Evolutionary conservation across 2,797 vertebrate genomes (phyloP), one percentile per base, ranked within the genome.

Genomic region (Galaxias olidus): DNA sequence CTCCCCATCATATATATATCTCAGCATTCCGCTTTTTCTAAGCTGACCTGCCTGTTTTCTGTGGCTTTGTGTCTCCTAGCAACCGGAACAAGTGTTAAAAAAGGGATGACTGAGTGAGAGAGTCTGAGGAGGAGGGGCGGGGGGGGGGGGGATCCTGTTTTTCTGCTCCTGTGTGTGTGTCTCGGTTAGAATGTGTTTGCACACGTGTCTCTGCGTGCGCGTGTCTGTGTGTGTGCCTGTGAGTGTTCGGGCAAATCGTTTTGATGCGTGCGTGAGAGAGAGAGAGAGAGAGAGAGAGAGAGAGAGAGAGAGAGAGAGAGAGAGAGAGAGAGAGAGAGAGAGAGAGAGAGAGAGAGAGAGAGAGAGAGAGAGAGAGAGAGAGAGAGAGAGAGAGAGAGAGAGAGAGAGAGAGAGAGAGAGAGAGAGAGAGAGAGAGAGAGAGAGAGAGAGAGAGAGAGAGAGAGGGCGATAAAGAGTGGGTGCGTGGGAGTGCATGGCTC

Each of bases 21-120:
- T 73, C 66, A 68, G 77, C 80, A 78, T 85, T 87, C 84, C 69
- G 72, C 82, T 65, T 63, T 90, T 88, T 84, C 82, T 73, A 74
- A 69, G 79, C 78, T 90, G 89, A 91, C 86, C 87, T 81, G 83
- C 85, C 84, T 81, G 68, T 87, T 91, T 30, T 90, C 80, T 68
- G 73, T 89, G 84, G 85, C 89, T 88, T 91, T 87, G 80, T 43
- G 83, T 93, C 76, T 88, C 91, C 86, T 92, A 91, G 92, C 92
- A 93, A 93, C 92, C 81, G 57, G 85, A 87, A 88, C 80, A 88
- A 90, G 89, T 91, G 88, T 91, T 91, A 88, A 90, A 90, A 83
- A 82, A 84, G 88, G 87, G 77, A 89, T 87, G 87, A 89, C 85
- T 79, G 78, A 74, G 80, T 69, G 84, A 85, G 77, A 82, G 79